These are phyloP conservation scores for Callorhinus ursinus DNA, from an alignment of 2,113 vertebrate species.

Conservation along the genomic window DNA sequence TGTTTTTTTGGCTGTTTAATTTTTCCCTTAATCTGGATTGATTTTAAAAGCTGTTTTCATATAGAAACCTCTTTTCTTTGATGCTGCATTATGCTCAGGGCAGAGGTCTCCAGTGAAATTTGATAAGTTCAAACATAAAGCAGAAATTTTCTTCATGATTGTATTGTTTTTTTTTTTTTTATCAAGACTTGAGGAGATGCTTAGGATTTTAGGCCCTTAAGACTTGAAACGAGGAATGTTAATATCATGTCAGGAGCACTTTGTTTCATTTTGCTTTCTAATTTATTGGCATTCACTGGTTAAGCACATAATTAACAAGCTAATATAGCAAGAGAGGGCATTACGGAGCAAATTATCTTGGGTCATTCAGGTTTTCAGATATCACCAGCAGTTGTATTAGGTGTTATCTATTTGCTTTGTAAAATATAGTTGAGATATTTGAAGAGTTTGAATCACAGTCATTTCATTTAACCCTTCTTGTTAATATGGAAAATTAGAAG, in stretches of 20 bases:
- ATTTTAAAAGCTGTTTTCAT: not conserved
- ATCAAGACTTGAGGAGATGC: not conserved
- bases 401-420: not conserved
- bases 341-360: not conserved
- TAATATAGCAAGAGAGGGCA: not conserved
- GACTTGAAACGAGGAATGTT: not conserved
- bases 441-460: not conserved
- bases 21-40: not conserved
- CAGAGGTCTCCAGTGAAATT: not conserved
- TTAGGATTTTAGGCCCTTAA: not conserved
- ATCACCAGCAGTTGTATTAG: not conserved
- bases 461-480: not conserved
- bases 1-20: not conserved
- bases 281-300: not conserved
- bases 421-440: not conserved
- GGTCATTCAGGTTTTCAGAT: not conserved
- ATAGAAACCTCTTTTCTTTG: not conserved
- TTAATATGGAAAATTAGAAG: not conserved
- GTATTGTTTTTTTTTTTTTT: not conserved
- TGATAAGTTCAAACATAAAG: not conserved
- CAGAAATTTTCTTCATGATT: not conserved
- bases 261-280: not conserved
- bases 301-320: not conserved
- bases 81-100: not conserved
- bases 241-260: not conserved